Base-by-base conservation (phyloP, 2,113 vertebrate genomes). In the Psophia crepitans region DNA sequence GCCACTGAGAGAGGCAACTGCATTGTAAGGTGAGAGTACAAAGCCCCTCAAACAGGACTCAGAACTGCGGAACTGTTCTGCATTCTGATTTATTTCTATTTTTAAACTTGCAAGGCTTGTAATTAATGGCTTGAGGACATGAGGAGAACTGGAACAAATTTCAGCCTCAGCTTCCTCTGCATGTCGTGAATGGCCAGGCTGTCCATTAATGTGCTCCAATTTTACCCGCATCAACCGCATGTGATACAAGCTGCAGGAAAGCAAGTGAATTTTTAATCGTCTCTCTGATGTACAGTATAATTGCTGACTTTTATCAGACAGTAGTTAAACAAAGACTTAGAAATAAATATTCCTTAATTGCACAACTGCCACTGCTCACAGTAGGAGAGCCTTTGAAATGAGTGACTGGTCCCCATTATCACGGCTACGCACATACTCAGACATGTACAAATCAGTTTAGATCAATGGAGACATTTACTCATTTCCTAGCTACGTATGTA, bases 301-400 rank as follows among this genome's bases (percentile, higher is more conserved):
- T 95, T 96, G 90, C 96, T 90, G 97, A 97, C 96, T 97, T 97
- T 93, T 97, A 97, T 97, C 96, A 97, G 94, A 85, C 89, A 92
- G 94, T n/a, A 92, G 79, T 97, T 97, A 98, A 98, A 96, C 96
- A 97, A 97, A 96, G 96, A 61, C 96, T 97, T 43, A 32, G 79
- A 93, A 97, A 97, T 68, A 97, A 97, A 95, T 91, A 97, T 73
- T 68, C 91, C 92, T 92, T 97, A 98, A 97, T 95, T 96, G 93
- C 89, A 89, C n/a, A 46, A 71, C 90, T 96, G 97, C 90, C 89
- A 78, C 54, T 44, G 83, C 90, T 97, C 89, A 18, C 94, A 90
- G 93, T 35, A 71, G 93, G 95, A 91, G 43, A 92, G 88, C 19
- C 84, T 96, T 44, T 78, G 97, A 66, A 70, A 94, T 56, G 89